These are phyloP conservation scores for Epinephelus lanceolatus DNA, from an alignment of 2,113 vertebrate genomes.

Conservation along the genomic window DNA sequence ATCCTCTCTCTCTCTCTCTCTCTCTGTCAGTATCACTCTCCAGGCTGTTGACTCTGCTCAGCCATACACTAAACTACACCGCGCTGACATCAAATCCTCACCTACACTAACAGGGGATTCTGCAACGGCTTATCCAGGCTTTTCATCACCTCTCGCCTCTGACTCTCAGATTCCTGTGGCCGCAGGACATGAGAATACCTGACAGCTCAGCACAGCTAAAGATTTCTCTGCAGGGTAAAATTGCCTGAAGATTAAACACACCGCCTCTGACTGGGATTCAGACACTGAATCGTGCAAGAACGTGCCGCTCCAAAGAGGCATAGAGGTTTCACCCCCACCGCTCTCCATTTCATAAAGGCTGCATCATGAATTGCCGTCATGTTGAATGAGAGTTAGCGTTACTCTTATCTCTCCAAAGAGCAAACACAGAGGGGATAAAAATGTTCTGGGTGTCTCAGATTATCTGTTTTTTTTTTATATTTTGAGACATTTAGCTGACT, in stretches of 20 bases:
- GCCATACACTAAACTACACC: background rate
- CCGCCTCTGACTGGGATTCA: background rate
- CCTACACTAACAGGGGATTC: conserved; percentile 11
- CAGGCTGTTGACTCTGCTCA: conserved; percentile 25
- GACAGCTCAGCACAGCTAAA: conserved; percentile 45
- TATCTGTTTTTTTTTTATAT: background rate
- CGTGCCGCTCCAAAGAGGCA: background rate
- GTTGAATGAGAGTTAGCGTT: conserved; percentile 18
- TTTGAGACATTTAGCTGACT: conserved; percentile 16
- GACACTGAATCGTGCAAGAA: conserved; percentile 14
- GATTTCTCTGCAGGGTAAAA: conserved; percentile 35
- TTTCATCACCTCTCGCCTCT: conserved; percentile 29
- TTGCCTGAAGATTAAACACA: conserved; percentile 38
- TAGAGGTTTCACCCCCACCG: background rate
- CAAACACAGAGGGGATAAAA: conserved; percentile 25
- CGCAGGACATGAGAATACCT: conserved; percentile 3
- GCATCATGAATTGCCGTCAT: conserved; percentile 27
- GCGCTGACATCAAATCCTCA: conserved; percentile 13
- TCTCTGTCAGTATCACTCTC: background rate
- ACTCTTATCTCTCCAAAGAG: conserved; percentile 37
- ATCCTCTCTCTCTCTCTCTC: background rate
- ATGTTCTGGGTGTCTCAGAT: conserved; percentile 1
- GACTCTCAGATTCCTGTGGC: background rate
- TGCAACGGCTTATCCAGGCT: background rate
- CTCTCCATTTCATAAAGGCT: conserved; percentile 11